Conservation (phyloP, 2,888 invertebrate genomes). For the Argyresthia goedartella region DNA sequence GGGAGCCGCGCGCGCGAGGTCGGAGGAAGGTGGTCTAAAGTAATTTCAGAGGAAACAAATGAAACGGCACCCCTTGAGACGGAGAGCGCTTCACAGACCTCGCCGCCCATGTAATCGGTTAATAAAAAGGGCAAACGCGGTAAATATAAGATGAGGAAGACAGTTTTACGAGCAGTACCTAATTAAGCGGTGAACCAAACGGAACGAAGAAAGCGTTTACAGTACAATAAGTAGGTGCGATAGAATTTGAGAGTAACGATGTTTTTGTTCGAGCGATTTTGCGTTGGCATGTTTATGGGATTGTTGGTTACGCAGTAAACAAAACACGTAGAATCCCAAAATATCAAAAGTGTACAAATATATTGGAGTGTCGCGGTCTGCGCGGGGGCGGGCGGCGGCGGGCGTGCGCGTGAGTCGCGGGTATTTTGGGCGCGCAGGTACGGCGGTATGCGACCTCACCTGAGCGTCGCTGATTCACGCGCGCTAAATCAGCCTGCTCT, state of each 20-base stretch:
- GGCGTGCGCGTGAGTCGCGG: slow-evolving; percentile 35
- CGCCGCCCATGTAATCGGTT: slow-evolving; percentile 69
- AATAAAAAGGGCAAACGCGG: slow-evolving; percentile 72
- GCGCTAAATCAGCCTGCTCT: slow-evolving; percentile 56
- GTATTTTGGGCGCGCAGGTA: slow-evolving; percentile 66
- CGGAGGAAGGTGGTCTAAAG: slow-evolving; percentile 37
- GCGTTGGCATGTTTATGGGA: too few species aligned
- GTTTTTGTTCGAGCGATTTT: background rate
- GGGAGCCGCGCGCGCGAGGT: slow-evolving; percentile 22
- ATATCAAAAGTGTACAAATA: slow-evolving; percentile 7
- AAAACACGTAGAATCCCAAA: slow-evolving; percentile 1
- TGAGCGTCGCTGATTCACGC: slow-evolving; percentile 61
- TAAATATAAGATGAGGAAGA: slow-evolving; percentile 72
- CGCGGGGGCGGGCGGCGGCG: slow-evolving; percentile 30
- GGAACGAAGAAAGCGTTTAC: slow-evolving; percentile 60
- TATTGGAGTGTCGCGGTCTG: slow-evolving; percentile 25
- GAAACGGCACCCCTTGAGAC: slow-evolving; percentile 65
- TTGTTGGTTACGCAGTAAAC: background rate
- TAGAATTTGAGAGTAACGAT: background rate
- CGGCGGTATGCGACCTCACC: slow-evolving; percentile 68
- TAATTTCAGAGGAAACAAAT: slow-evolving; percentile 69
- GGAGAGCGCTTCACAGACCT: slow-evolving; percentile 58
- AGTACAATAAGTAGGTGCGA: slow-evolving; percentile 26
- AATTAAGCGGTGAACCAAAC: slow-evolving; percentile 69
- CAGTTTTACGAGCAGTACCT: slow-evolving; percentile 70